A percentile compares a stretch with the other conserved stretches of the same genome.
phyloP scores from a whole-genome alignment of 1,140 invertebrate genomes.

The Dendroctonus valens region DNA sequence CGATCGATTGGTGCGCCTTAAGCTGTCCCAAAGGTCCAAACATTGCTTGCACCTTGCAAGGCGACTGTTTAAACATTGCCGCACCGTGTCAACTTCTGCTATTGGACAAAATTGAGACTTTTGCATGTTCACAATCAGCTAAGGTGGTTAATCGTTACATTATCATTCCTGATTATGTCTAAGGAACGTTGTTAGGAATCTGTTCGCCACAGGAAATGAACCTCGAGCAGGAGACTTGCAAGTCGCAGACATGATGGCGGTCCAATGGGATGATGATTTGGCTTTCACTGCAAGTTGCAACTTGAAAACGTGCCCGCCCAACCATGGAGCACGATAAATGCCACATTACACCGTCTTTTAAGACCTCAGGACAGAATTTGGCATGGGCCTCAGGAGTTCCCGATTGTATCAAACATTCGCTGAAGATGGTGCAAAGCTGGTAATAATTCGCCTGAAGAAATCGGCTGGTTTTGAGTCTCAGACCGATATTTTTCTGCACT shows the following conservation, averaged over 20 bases:
- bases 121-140: constrained; percentile 2
- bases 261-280: constrained; percentile 12
- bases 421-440: background rate
- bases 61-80: background rate
- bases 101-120: background rate
- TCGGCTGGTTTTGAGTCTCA: no score
- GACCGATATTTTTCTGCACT: no score
- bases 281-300: constrained; percentile 5
- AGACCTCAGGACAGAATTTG: background rate
- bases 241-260: constrained; percentile 9
- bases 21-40: background rate
- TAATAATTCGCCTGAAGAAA: background rate
- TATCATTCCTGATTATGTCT: background rate
- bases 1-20: background rate
- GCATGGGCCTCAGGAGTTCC: background rate
- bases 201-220: constrained; percentile 3
- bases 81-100: background rate
- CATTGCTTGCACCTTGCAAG: background rate
- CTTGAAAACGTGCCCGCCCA: constrained; percentile 1
- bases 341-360: background rate
- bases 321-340: constrained; percentile 8
- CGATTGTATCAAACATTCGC: background rate
- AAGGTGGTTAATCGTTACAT: background rate
- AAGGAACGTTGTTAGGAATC: background rate
- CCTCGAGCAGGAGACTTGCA: background rate